A percentile compares a stretch with the other conserved stretches of the same genome.
Conservation (phyloP, 2,797 vertebrate species). For the Podarcis siculus region DNA sequence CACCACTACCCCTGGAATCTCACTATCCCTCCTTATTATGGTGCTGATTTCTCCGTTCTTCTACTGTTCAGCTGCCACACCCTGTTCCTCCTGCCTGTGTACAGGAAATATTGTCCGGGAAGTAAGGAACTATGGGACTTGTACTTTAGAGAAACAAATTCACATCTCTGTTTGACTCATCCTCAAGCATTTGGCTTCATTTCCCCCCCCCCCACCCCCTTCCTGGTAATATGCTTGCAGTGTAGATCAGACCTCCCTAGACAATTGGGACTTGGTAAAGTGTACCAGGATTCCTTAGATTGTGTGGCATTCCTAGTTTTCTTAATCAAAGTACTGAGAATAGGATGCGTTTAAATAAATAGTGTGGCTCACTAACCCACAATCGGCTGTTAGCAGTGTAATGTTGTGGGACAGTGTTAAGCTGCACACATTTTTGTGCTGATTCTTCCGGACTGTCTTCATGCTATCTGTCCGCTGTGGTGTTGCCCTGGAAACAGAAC, state of each 20-base stretch:
- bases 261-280: neutral
- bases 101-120: neutral
- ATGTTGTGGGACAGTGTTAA: neutral
- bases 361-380: constrained; percentile 26
- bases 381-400: constrained; percentile 8
- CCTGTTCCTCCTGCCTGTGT: neutral
- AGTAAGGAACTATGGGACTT: neutral
- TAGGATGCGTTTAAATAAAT: neutral
- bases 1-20: no score
- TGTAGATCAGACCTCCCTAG: neutral
- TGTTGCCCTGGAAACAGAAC: constrained; percentile 62
- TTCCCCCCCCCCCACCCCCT: neutral
- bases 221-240: neutral
- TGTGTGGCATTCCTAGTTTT: constrained; percentile 23
- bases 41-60: no score
- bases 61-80: neutral
- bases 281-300: constrained; percentile 1
- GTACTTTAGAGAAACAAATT: neutral
- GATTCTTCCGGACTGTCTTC: constrained; percentile 42
- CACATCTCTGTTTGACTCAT: neutral
- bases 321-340: neutral
- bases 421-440: constrained; percentile 33
- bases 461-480: constrained; percentile 48
- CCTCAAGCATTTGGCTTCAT: neutral
- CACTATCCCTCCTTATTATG: no score